Conservation (phyloP, 2,797 vertebrate species). For the Okamejei kenojei region DNA sequence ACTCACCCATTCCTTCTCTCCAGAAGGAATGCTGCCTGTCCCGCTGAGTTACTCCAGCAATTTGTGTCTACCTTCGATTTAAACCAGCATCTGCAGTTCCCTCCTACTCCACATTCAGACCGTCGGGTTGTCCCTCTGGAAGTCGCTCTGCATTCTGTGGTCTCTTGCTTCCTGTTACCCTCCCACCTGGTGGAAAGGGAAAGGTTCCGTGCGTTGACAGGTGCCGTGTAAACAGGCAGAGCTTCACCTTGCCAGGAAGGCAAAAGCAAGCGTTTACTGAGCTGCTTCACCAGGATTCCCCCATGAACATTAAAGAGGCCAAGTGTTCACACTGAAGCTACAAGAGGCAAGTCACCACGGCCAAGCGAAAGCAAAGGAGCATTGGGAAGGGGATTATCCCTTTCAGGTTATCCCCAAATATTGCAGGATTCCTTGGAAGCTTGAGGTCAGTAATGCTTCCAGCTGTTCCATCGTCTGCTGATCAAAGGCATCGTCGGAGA, state of each 20-base stretch:
- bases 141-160: background rate
- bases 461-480: background rate
- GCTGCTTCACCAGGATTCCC: background rate
- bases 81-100: too few relatives aligned
- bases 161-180: background rate
- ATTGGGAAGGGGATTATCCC: background rate
- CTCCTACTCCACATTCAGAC: too few relatives aligned
- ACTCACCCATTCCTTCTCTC: too few relatives aligned
- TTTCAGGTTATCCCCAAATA: background rate
- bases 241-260: background rate
- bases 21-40: too few relatives aligned
- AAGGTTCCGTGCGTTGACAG: background rate
- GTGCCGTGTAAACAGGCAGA: background rate
- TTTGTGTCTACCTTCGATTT: too few relatives aligned
- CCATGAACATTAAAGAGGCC: background rate
- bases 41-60: too few relatives aligned
- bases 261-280: background rate
- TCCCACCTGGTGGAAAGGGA: too few relatives aligned
- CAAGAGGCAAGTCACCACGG: background rate
- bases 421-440: background rate
- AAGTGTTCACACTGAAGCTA: background rate
- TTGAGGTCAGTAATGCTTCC: too few relatives aligned
- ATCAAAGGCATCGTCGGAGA: background rate
- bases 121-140: too few relatives aligned
- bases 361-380: background rate